Percentiles rank a stretch among this genome's conserved stretches.
Evolutionary conservation across 2,888 invertebrate genomes (phyloP).

Genomic region (Tetragonula carbonaria): DNA sequence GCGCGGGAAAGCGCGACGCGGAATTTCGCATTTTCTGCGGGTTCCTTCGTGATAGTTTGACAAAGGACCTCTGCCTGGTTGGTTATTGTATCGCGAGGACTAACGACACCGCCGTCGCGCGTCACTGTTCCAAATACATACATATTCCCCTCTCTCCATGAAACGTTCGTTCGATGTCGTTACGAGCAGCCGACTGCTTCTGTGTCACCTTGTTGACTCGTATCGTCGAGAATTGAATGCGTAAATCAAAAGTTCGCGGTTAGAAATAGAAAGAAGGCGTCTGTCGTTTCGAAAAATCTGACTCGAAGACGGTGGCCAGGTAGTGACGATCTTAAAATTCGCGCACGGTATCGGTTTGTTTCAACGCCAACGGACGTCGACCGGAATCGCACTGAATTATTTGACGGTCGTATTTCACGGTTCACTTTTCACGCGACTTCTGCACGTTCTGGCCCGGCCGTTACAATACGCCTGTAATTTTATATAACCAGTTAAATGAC

Average conservation of each 20-base stretch:
- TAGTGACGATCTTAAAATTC: background rate
- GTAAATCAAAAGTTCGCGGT: background rate
- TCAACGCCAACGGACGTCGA: slow-evolving; percentile 10
- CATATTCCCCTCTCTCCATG: no score
- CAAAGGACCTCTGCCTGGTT: background rate
- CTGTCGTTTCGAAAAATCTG: background rate
- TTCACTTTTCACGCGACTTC: slow-evolving; percentile 46
- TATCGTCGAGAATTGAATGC: background rate
- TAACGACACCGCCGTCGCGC: background rate
- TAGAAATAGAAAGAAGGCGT: background rate
- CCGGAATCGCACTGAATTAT: slow-evolving; percentile 36
- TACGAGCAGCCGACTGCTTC: background rate
- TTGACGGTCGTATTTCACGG: slow-evolving; percentile 45
- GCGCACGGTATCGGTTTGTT: background rate
- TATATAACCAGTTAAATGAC: slow-evolving; percentile 67
- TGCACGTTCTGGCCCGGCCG: slow-evolving; percentile 20
- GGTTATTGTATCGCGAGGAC: background rate
- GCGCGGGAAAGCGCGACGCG: slow-evolving; percentile 31
- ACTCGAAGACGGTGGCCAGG: background rate
- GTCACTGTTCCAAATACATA: background rate
- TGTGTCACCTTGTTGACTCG: background rate
- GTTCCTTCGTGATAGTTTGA: slow-evolving; percentile 6
- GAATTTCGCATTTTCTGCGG: slow-evolving; percentile 34
- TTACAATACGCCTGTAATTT: slow-evolving; percentile 55
- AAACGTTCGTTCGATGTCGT: background rate